These are phyloP conservation scores for Lemur catta DNA, from an alignment of 2,797 vertebrate species.

Conservation along the genomic window DNA sequence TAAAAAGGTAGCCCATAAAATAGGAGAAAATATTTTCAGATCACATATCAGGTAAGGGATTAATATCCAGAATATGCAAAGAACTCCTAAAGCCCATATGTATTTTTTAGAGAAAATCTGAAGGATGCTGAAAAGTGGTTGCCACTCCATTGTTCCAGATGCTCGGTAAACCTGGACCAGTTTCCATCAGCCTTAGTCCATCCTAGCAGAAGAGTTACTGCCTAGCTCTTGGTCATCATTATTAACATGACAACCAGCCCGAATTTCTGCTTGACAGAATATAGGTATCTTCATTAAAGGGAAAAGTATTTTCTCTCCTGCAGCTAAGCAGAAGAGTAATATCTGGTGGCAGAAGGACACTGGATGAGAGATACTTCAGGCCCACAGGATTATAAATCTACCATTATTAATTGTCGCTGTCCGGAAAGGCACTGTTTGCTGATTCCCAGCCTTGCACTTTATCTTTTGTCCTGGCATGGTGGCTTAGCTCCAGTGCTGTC, in stretches of 20 bases:
- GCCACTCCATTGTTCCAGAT: neutral
- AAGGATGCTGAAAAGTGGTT: neutral
- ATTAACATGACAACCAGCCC: neutral
- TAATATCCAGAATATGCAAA: neutral
- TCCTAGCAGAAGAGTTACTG: neutral
- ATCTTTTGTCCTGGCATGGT: neutral
- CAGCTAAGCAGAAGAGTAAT: neutral
- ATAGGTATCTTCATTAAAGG: neutral
- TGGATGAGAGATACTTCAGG: neutral
- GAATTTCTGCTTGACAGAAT: neutral
- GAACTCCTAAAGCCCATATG: neutral
- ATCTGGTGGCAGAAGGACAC: neutral
- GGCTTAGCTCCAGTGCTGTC: neutral
- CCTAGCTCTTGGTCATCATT: neutral
- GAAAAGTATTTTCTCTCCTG: neutral
- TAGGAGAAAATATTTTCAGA: neutral
- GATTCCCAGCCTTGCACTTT: fast-evolving
- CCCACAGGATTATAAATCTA: neutral
- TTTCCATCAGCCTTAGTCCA: neutral
- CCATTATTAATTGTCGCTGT: neutral
- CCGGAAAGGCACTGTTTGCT: neutral
- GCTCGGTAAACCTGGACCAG: no score
- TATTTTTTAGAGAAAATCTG: neutral
- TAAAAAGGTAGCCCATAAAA: neutral
- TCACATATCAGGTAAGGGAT: neutral